Base-by-base conservation (phyloP, 2,113 vertebrate species). In the Kryptolebias marmoratus region DNA sequence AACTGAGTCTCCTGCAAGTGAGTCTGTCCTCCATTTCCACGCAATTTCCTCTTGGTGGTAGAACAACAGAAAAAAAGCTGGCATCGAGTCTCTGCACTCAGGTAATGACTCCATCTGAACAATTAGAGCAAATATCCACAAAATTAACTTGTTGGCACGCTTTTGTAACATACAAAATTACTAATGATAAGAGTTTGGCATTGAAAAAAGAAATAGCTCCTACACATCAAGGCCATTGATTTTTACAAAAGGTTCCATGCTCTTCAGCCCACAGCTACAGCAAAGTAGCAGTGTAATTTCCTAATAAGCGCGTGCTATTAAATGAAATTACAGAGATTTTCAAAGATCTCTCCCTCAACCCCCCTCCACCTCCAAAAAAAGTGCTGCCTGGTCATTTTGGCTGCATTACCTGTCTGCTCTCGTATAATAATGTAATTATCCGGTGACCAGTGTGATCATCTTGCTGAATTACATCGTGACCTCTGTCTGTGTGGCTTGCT, bases 361-460 rank as follows among this genome's bases (percentile, higher is more conserved):
- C 10, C 44, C 31, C 22, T 13, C 30, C n/a, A 27, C 53, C 69
- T 56, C 64, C 79, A 73, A 87, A 86, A 83, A 31, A 87, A 82
- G 73, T 83, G 84, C 80, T 73, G 74, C 76, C 80, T 74, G 84
- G 82, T 79, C 84, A 86, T 91, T 89, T 87, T 88, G 73, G 76
- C 85, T 59, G 72, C 78, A 88, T 88, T 86, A 86, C 84, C 89
- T 89, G 82, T 85, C 85, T 55, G 82, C 80, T 83, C 82, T 86
- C 27, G 67, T 83, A 81, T 88, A 90, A 88, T 90, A 88, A 89
- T 88, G 82, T 73, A 86, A 89, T 90, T 88, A 87, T 86, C 81
- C 62, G 47, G 82, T 77, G 83, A 80, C 84, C 86, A 47, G 71
- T 15, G 15, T 86, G 82, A 92, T 88, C 87, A 88, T 87, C 75